These are phyloP conservation scores for Myotis yumanensis DNA, from an alignment of 2,113 vertebrate genomes.

Conservation along the genomic window DNA sequence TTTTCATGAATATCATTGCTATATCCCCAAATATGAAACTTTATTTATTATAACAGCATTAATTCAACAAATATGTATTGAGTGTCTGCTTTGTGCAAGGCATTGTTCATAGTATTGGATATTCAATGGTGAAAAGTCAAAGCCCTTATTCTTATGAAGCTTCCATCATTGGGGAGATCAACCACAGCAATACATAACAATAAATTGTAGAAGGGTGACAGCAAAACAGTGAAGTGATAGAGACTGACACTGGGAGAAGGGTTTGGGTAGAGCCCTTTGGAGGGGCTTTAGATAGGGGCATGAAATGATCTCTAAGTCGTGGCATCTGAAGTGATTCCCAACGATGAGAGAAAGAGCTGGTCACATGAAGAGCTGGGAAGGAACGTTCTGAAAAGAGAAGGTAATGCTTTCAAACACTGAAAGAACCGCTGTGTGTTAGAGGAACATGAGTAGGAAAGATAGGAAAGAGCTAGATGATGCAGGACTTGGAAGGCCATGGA, in stretches of 20 bases:
- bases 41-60: neutral
- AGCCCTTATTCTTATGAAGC: neutral
- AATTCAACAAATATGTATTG: neutral
- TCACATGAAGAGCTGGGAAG: neutral
- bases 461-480: neutral
- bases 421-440: neutral
- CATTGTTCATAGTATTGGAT: neutral
- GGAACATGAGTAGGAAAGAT: neutral
- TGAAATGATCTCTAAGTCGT: neutral
- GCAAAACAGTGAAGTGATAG: neutral
- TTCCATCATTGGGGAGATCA: neutral
- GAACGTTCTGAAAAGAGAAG: neutral
- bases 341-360: neutral
- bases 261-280: neutral
- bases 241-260: neutral
- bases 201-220: neutral
- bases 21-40: neutral
- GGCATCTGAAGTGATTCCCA: neutral
- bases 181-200: neutral
- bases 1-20: neutral
- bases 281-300: neutral
- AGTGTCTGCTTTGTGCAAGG: neutral
- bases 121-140: neutral
- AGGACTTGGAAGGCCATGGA: neutral
- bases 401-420: neutral